Percentiles rank a stretch among this genome's conserved stretches.
These are phyloP conservation scores for Ancistrus triradiatus DNA, from an alignment of 2,113 vertebrate genomes.

Conservation along the genomic window DNA sequence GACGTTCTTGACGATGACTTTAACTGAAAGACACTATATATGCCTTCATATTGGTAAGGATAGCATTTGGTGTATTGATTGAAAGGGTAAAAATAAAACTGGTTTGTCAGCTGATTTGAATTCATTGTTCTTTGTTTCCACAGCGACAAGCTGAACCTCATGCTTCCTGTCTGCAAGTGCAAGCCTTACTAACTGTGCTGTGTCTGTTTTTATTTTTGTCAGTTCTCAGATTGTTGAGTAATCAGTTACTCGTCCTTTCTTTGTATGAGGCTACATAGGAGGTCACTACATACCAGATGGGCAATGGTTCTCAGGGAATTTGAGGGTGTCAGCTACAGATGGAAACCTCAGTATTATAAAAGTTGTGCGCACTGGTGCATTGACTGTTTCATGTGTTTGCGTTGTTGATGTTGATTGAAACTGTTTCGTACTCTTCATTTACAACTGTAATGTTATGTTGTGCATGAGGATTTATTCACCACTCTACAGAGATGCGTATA, in stretches of 20 bases:
- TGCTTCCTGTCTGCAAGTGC: constrained; percentile 26
- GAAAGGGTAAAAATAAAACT: too few relatives aligned
- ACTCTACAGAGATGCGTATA: constrained; percentile 4
- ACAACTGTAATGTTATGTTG: constrained; percentile 18
- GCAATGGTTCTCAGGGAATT: constrained; percentile 34
- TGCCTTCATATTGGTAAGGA: constrained; percentile 32
- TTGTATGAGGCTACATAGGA: constrained; percentile 16
- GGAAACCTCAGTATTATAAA: constrained; percentile 24
- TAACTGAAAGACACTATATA: constrained; percentile 45
- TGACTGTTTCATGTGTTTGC: too few relatives aligned
- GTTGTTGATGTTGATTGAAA: too few relatives aligned
- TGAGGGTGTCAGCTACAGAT: not conserved
- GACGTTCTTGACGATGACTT: constrained; percentile 63
- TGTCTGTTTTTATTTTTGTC: constrained; percentile 17
- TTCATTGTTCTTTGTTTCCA: not conserved
- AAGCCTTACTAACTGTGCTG: constrained; percentile 30
- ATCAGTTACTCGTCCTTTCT: constrained; percentile 1
- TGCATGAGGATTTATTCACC: constrained; percentile 18
- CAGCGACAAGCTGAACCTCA: constrained; percentile 31
- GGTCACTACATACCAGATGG: constrained; percentile 13
- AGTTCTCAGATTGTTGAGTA: constrained; percentile 2
- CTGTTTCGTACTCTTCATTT: too few relatives aligned
- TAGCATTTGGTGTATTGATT: too few relatives aligned
- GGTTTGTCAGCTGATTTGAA: too few relatives aligned
- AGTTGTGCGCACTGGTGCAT: constrained; percentile 25